A percentile compares a stretch with the other conserved stretches of the same genome.
Conservation (phyloP, 2,888 invertebrate genomes). For the Chymomyza caudatula region DNA sequence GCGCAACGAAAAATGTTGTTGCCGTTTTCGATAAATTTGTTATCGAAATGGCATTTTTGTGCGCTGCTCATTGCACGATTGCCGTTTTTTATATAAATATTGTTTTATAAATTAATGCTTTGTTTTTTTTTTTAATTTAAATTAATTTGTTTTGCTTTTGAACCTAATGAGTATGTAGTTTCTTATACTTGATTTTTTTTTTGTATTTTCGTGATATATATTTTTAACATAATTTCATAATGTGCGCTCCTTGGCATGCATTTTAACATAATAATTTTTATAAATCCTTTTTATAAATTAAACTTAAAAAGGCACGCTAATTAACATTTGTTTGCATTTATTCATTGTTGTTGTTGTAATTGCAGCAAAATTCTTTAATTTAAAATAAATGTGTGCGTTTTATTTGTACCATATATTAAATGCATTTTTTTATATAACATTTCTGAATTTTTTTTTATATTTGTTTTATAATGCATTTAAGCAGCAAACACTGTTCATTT, state of each 20-base stretch:
- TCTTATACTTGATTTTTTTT: conserved; percentile 21
- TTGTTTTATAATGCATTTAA: conserved; percentile 14
- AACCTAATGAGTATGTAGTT: conserved; percentile 45
- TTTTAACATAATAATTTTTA: background rate
- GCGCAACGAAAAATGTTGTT: conserved; percentile 40
- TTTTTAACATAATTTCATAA: background rate
- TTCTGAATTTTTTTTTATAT: conserved; percentile 9
- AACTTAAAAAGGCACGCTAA: conserved; percentile 55
- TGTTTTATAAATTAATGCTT: conserved; percentile 7
- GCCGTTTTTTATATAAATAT: conserved; percentile 48
- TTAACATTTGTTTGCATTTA: conserved; percentile 35
- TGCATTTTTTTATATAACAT: conserved; percentile 42
- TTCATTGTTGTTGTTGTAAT: conserved; percentile 11
- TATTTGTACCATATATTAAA: conserved; percentile 69
- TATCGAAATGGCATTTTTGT: background rate
- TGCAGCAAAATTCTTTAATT: conserved; percentile 61
- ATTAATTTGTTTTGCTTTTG: conserved; percentile 21
- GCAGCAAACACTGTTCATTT: conserved; percentile 48
- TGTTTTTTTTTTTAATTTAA: conserved; percentile 10
- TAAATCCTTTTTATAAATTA: background rate
- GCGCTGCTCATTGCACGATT: conserved; percentile 53
- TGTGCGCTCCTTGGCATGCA: background rate
- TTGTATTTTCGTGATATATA: conserved; percentile 31
- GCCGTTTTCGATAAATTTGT: conserved; percentile 32
- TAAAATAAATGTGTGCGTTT: conserved; percentile 42